phyloP scores from a whole-genome alignment of 2,113 vertebrate species.

The Chaetodon trifascialis region DNA sequence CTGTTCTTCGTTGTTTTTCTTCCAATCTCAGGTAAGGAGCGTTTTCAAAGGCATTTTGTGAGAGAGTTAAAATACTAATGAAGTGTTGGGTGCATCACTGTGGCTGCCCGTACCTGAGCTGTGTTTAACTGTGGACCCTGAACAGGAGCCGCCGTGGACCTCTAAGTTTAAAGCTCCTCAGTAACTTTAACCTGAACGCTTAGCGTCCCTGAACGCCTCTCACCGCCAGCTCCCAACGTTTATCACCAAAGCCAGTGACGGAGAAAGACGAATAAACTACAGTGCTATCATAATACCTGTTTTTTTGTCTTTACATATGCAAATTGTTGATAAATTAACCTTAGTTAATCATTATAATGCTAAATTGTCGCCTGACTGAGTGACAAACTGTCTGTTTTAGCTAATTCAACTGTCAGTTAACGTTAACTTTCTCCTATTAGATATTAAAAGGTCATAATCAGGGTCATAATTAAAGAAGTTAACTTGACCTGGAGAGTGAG shows the following conservation, averaged over 20 bases:
- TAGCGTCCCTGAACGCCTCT: no score
- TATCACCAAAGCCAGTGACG: neutral
- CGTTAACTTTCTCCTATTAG: neutral
- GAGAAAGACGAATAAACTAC: neutral
- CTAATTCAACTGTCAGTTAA: neutral
- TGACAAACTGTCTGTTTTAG: neutral
- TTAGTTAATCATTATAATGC: neutral
- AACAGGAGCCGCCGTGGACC: neutral
- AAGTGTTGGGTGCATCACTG: neutral
- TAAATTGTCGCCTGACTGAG: neutral
- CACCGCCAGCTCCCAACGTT: neutral
- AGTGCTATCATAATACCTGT: neutral
- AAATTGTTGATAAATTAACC: neutral
- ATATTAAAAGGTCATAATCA: no score
- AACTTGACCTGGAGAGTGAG: no score
- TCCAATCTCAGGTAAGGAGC: conserved; percentile 81
- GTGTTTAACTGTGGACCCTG: neutral
- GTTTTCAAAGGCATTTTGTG: neutral
- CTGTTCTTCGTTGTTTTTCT: conserved; percentile 78
- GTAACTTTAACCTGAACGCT: no score
- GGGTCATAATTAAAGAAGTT: no score
- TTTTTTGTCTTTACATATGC: no score
- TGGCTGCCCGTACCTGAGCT: neutral
- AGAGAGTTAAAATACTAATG: neutral
- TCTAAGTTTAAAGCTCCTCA: neutral